Conservation (phyloP, 2,797 vertebrate species). For the Pelobates cultripes region DNA sequence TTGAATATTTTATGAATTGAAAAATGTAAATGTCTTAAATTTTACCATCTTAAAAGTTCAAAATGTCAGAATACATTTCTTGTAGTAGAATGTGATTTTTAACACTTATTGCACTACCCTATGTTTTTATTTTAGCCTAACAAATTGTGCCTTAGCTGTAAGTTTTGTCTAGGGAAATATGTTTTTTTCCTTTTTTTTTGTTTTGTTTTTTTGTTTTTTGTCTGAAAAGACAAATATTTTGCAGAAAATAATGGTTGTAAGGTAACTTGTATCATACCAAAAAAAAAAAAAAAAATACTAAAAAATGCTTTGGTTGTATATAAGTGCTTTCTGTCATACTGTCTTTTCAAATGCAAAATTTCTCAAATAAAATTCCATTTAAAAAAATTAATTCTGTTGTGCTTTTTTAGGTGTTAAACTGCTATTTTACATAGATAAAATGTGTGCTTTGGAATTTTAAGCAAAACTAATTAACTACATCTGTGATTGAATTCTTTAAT, state of each 20-base stretch:
- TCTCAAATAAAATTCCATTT: conserved; percentile 71
- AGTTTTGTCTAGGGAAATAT: conserved; percentile 76
- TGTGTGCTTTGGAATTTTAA: no score
- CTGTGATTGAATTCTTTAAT: no score
- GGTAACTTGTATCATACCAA: conserved; percentile 81
- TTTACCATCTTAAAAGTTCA: conserved; percentile 81
- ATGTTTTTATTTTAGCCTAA: conserved; percentile 78
- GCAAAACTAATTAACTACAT: no score
- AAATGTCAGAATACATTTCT: conserved; percentile 83
- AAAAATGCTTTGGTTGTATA: conserved; percentile 86
- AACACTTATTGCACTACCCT: conserved; percentile 88
- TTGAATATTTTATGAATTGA: conserved; percentile 73
- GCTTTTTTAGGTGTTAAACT: neutral
- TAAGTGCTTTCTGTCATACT: conserved; percentile 87
- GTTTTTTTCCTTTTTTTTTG: conserved; percentile 59
- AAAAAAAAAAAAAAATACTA: conserved; percentile 57
- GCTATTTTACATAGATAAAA: conserved; percentile 33
- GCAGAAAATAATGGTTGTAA: conserved; percentile 79
- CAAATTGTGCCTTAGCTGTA: conserved; percentile 97
- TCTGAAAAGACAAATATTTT: conserved; percentile 72
- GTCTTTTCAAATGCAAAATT: conserved; percentile 81
- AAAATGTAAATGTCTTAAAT: conserved; percentile 69
- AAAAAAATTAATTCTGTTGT: conserved; percentile 49
- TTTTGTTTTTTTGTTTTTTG: conserved; percentile 49
- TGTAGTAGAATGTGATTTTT: conserved; percentile 89